Evolutionary conservation across 2,797 vertebrate genomes (phyloP).

Genomic region (Tiaroga cobitis): DNA sequence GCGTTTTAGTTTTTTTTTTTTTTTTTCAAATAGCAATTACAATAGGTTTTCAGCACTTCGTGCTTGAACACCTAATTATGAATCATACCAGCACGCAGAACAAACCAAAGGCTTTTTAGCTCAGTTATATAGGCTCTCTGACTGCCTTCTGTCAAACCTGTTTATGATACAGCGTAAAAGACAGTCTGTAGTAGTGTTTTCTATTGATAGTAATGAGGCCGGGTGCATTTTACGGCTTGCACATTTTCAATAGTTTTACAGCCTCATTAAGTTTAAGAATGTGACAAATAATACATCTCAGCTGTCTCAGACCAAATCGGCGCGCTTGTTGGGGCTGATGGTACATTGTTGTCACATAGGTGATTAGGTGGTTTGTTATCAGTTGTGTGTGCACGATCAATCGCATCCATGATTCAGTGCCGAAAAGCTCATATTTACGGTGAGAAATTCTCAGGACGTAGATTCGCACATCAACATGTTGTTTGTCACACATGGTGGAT

Average conservation of each 20-base stretch:
- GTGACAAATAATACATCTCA: constrained; percentile 44
- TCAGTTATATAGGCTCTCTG: constrained; percentile 9
- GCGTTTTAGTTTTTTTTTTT: too few species aligned
- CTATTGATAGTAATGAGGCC: constrained; percentile 32
- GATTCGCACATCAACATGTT: constrained; percentile 16
- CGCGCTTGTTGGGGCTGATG: constrained; percentile 22
- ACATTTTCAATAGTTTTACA: constrained; percentile 36
- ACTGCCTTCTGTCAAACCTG: background rate
- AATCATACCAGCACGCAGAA: constrained; percentile 28
- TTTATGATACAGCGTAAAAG: constrained; percentile 34
- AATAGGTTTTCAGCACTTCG: too few species aligned
- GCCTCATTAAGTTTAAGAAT: constrained; percentile 50
- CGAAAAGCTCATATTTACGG: background rate
- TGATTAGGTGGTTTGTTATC: constrained; percentile 43
- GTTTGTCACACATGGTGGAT: constrained; percentile 31
- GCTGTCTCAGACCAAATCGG: constrained; percentile 5
- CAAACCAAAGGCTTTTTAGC: constrained; percentile 23
- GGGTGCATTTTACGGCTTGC: constrained; percentile 27
- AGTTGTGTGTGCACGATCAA: too few species aligned
- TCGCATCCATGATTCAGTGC: background rate
- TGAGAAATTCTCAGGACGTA: constrained; percentile 18
- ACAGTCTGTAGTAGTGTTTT: background rate
- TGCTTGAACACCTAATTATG: too few species aligned
- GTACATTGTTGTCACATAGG: constrained; percentile 41
- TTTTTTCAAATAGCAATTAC: too few species aligned